Base-by-base conservation (phyloP, 2,113 vertebrate genomes). In the Bothrops jararaca region DNA sequence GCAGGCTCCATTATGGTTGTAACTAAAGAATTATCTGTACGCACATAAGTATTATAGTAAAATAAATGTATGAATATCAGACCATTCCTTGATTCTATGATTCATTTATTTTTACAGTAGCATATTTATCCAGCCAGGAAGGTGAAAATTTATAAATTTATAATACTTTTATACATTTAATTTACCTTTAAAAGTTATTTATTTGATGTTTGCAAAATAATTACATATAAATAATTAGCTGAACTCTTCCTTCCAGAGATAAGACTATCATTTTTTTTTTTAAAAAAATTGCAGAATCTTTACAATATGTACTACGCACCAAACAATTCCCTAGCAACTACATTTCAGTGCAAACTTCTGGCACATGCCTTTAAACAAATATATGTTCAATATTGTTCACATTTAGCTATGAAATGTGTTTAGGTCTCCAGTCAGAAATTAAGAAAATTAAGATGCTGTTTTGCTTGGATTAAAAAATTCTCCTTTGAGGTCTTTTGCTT, bases 361-460 rank as follows among this genome's bases (percentile, higher is more conserved):
- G 86, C 90, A 93, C 52, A 93, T 53, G 64, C 64, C 89, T 91
- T 93, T 64, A 93, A 90, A 45, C 24, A 11, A 91, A 93, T 86
- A 89, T 29, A 89, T 91, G 4, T 85, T 91, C 64, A 85, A 58
- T 0, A 0, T 91, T 88, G 90, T 52, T 91, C 90, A 93, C 12
- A 39, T 74, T 2, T 85, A 80, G 89, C 54, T 39, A 20, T 91
- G 92, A 53, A 86, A 92, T 15, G 42, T n/a, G 54, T 92, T 90
- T 92, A 94, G 91, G 26, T 85, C 64, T 42, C 91, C 54, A 88
- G 23, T 74, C 0, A 74, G 88, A 95, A 94, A 54, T 45, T 87
- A 89, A 95, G 86, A 54, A 94, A 94, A 54, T 45, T 87, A 89
- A 95, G 86, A 53, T 56, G 58, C 64, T 93, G 54, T 39, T 91